Evolutionary conservation across 2,888 invertebrate genomes (phyloP).

Genomic region (Lobophora halterata): DNA sequence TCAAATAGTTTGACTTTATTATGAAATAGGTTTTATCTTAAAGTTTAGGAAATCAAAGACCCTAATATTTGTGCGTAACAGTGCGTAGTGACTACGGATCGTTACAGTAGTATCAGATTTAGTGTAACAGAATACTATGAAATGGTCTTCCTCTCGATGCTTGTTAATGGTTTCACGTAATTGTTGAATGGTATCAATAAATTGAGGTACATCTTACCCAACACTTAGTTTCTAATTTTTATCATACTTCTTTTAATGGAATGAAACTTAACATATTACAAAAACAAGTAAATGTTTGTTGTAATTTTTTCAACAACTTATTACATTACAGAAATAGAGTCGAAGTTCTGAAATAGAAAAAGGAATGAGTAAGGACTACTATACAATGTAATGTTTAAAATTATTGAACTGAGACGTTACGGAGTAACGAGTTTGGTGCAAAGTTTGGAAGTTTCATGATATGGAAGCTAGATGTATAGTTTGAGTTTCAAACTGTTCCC

Average conservation of each 20-base stretch:
- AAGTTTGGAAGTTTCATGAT: constrained; percentile 62
- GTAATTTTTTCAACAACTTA: neutral
- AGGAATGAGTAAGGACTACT: constrained; percentile 31
- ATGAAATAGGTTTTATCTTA: too few relatives aligned
- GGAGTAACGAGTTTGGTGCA: constrained; percentile 50
- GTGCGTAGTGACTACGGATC: too few relatives aligned
- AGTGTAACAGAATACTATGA: constrained; percentile 29
- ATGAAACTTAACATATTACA: neutral
- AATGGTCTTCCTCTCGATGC: constrained; percentile 16
- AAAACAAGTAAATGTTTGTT: constrained; percentile 1
- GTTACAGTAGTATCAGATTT: constrained; percentile 32
- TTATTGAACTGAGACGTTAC: constrained; percentile 56
- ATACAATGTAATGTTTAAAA: constrained; percentile 42
- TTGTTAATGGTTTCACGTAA: constrained; percentile 28
- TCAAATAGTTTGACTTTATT: too few relatives aligned
- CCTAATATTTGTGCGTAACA: too few relatives aligned
- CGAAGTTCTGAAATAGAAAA: constrained; percentile 3
- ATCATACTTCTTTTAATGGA: neutral
- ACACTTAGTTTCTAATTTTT: neutral
- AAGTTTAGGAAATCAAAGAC: too few relatives aligned
- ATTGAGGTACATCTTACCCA: constrained; percentile 5
- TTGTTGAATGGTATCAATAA: constrained; percentile 23
- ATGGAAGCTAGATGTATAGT: constrained; percentile 56
- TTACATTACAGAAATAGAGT: neutral
- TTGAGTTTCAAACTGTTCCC: constrained; percentile 54